phyloP scores from a whole-genome alignment of 2,113 vertebrate species.

The Sinocyclocheilus anophthalmus region DNA sequence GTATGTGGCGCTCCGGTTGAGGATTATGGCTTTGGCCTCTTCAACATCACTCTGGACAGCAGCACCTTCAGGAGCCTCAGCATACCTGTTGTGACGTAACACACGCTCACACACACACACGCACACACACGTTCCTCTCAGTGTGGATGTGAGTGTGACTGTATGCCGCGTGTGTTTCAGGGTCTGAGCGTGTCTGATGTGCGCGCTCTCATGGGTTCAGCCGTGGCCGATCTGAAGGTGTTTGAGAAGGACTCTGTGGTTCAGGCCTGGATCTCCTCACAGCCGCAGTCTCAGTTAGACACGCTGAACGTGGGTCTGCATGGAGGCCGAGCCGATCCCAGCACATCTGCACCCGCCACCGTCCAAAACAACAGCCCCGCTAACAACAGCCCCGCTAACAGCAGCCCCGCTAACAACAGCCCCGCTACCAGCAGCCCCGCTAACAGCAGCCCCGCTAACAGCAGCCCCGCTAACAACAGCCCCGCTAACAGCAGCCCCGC shows the following conservation, averaged over 20 bases:
- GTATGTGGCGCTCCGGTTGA: conserved; percentile 53
- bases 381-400: not conserved
- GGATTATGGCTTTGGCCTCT: conserved; percentile 47
- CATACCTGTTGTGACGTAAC: conserved; percentile 32
- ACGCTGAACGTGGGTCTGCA: not conserved
- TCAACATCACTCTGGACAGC: conserved; percentile 55
- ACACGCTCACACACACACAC: not conserved
- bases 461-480: not conserved
- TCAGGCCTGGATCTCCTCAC: conserved; percentile 39
- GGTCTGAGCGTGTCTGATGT: conserved; percentile 50
- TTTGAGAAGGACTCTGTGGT: conserved; percentile 52
- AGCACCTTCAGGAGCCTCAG: conserved; percentile 44
- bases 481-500: not conserved
- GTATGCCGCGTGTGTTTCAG: conserved; percentile 22
- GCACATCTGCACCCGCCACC: not conserved
- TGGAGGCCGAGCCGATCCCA: not conserved
- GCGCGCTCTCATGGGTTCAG: conserved; percentile 38
- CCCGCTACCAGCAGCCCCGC: not conserved
- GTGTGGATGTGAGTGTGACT: not conserved
- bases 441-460: not conserved
- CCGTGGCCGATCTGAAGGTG: conserved; percentile 49
- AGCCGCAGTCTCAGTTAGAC: conserved; percentile 48
- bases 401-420: not conserved
- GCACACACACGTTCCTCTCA: not conserved
- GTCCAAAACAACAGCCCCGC: not conserved